Conservation (phyloP, 2,888 invertebrate species). For the Synanthedon myopaeformis region DNA sequence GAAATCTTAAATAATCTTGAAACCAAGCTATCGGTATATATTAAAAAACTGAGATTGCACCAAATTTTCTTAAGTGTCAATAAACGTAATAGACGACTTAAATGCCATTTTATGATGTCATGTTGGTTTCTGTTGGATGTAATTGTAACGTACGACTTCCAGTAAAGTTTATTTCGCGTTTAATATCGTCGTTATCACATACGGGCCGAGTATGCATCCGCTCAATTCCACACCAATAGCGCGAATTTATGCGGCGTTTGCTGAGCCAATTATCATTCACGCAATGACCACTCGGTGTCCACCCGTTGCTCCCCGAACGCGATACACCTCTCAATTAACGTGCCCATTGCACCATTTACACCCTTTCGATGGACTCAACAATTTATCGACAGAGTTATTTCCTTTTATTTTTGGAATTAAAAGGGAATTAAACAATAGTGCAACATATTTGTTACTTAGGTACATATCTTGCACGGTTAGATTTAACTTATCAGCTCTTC, state of each 20-base stretch:
- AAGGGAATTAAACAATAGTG: not conserved
- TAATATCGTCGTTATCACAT: conserved; percentile 11
- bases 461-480: not conserved
- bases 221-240: conserved; percentile 50
- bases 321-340: conserved; percentile 51
- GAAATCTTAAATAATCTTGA: no score
- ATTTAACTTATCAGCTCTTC: conserved; percentile 8
- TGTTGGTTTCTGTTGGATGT: no score
- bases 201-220: conserved; percentile 34
- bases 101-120: no score
- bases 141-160: no score
- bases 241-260: conserved; percentile 36
- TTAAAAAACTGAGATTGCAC: no score
- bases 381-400: conserved; percentile 30
- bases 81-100: no score
- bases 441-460: no score
- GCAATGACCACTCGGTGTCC: conserved; percentile 52
- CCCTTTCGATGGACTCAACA: conserved; percentile 49
- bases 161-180: conserved; percentile 4
- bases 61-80: no score
- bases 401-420: not conserved
- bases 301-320: conserved; percentile 29
- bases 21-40: no score
- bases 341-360: conserved; percentile 56
- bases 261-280: conserved; percentile 57